phyloP scores from a whole-genome alignment of 2,113 vertebrate species.

The Pseudonaja textilis region DNA sequence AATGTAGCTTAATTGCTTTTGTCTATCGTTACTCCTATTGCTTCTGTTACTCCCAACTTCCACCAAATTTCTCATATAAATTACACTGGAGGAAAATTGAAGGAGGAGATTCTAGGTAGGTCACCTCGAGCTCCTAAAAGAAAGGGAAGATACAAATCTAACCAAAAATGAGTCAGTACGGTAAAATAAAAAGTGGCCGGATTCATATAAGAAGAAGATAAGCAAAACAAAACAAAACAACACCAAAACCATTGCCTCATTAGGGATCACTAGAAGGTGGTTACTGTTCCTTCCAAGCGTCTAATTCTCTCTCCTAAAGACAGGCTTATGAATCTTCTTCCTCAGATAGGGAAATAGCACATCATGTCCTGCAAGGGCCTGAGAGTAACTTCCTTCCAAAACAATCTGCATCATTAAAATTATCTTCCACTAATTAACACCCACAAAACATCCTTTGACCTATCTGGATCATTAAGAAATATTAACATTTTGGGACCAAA shows the following conservation, averaged over 20 bases:
- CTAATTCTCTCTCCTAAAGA: not conserved
- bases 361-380: not conserved
- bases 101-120: not conserved
- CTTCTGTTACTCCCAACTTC: not conserved
- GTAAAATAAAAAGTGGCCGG: not conserved
- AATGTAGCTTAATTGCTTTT: not conserved
- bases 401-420: not conserved
- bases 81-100: not conserved
- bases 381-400: not conserved
- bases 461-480: not conserved
- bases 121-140: not conserved
- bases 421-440: not conserved
- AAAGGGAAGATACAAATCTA: not conserved
- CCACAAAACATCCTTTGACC: not conserved
- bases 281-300: not conserved
- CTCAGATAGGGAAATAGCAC: not conserved
- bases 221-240: not conserved
- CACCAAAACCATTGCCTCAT: not conserved
- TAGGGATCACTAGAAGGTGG: not conserved
- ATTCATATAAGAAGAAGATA: not conserved
- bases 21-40: not conserved
- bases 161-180: not conserved
- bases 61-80: not conserved
- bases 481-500: too few relatives aligned
- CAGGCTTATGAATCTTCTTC: not conserved